Evolutionary conservation across 2,888 invertebrate genomes (phyloP).

Genomic region (Philereme vetulata): DNA sequence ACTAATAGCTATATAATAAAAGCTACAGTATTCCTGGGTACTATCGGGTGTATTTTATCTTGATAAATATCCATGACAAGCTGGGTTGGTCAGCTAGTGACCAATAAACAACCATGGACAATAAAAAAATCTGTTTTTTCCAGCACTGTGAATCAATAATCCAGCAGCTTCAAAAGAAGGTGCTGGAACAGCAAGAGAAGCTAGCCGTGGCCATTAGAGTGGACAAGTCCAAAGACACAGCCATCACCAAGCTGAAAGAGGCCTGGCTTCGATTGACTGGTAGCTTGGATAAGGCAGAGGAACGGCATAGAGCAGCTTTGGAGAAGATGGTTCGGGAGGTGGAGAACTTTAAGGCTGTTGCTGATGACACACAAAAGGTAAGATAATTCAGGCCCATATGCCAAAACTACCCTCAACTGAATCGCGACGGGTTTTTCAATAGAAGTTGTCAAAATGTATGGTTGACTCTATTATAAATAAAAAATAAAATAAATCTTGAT

Average conservation of each 20-base stretch:
- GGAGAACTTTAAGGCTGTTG: constrained; percentile 68
- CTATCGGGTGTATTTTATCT: too few relatives aligned
- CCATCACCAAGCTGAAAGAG: constrained; percentile 86
- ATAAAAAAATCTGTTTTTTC: constrained; percentile 35
- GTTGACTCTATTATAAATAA: too few relatives aligned
- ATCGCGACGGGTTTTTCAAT: too few relatives aligned
- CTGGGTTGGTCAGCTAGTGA: too few relatives aligned
- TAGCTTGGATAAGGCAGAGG: constrained; percentile 73
- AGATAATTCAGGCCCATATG: neutral
- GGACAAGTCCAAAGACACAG: constrained; percentile 89
- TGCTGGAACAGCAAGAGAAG: constrained; percentile 91
- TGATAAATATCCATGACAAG: too few relatives aligned
- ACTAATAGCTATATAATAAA: too few relatives aligned
- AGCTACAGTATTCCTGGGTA: too few relatives aligned
- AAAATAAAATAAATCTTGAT: too few relatives aligned
- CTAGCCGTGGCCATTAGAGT: constrained; percentile 91
- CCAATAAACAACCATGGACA: too few relatives aligned
- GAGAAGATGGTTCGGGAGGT: constrained; percentile 80
- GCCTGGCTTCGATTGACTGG: constrained; percentile 84
- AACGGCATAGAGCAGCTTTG: constrained; percentile 74
- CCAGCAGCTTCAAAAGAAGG: constrained; percentile 87
- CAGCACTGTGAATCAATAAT: constrained; percentile 91
- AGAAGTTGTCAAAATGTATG: too few relatives aligned
- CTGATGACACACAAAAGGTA: constrained; percentile 77
- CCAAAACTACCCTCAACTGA: too few relatives aligned